These are phyloP conservation scores for Ptilonorhynchus violaceus DNA, from an alignment of 2,113 vertebrate genomes.

Conservation along the genomic window DNA sequence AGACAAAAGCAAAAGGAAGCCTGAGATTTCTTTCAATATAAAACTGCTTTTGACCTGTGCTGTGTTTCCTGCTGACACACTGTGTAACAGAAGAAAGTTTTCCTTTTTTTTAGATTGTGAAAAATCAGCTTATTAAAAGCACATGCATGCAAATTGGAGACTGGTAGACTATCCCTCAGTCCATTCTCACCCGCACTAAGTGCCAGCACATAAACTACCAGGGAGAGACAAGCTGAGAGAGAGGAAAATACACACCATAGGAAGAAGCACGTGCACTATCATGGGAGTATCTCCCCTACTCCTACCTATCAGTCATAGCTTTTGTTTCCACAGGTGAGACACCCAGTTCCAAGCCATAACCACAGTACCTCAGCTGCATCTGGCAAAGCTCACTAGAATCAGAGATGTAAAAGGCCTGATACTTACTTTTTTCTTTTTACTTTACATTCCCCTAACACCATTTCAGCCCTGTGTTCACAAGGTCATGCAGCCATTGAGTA, in stretches of 20 bases:
- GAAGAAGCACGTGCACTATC: not conserved
- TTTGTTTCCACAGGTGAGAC: not conserved
- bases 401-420: not conserved
- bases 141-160: not conserved
- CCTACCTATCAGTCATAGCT: not conserved
- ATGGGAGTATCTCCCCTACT: not conserved
- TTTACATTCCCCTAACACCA: not conserved
- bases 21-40: not conserved
- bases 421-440: not conserved
- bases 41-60: not conserved
- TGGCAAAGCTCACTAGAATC: not conserved
- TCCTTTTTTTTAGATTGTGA: not conserved
- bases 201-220: not conserved
- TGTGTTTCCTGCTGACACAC: not conserved
- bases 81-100: not conserved
- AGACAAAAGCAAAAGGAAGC: not conserved
- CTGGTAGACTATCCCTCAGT: not conserved
- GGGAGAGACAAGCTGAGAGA: not conserved
- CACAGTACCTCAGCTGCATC: not conserved
- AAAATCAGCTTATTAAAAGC: not conserved
- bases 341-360: not conserved
- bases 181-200: rapidly evolving
- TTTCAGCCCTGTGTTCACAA: not conserved
- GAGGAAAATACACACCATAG: not conserved
- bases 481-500: not conserved